phyloP scores from a whole-genome alignment of 2,888 invertebrate species.

The Campoplex capitator region DNA sequence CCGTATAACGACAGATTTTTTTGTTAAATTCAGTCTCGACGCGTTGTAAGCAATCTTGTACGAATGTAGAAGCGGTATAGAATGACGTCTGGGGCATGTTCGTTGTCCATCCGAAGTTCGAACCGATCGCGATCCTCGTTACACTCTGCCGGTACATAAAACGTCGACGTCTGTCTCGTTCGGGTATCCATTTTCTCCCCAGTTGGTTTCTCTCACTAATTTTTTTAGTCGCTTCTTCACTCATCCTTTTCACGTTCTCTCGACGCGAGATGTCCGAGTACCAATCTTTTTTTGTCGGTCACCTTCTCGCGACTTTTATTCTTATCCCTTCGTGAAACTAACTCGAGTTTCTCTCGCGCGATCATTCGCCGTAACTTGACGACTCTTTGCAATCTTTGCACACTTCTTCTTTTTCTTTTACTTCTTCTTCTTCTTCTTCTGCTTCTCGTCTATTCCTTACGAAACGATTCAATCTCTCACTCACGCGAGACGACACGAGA shows the following conservation, averaged over 20 bases:
- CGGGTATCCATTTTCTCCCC: constrained; percentile 20
- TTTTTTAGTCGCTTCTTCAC: neutral
- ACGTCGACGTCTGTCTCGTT: constrained; percentile 29
- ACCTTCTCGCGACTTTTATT: constrained; percentile 12
- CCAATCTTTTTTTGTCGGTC: constrained; percentile 37
- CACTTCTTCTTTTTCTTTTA: neutral
- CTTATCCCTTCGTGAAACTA: constrained; percentile 32
- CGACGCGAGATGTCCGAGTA: constrained; percentile 20
- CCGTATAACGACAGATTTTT: neutral
- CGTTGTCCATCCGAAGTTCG: constrained; percentile 15
- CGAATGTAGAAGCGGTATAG: constrained; percentile 14
- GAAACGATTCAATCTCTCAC: constrained; percentile 50
- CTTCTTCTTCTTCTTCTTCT: neutral
- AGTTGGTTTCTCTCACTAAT: constrained; percentile 22
- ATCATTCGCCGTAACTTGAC: constrained; percentile 12
- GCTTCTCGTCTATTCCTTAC: constrained; percentile 2
- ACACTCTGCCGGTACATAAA: constrained; percentile 39
- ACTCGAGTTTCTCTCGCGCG: constrained; percentile 29
- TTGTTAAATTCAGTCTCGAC: neutral
- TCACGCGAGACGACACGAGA: constrained; percentile 26
- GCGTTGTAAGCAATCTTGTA: constrained; percentile 2
- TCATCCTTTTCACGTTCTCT: constrained; percentile 23
- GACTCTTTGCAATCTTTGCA: constrained; percentile 2
- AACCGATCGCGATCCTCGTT: constrained; percentile 54
- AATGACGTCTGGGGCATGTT: constrained; percentile 27